Base-by-base conservation (phyloP, 2,888 invertebrate genomes). In the Zaprionus lineosus region DNA sequence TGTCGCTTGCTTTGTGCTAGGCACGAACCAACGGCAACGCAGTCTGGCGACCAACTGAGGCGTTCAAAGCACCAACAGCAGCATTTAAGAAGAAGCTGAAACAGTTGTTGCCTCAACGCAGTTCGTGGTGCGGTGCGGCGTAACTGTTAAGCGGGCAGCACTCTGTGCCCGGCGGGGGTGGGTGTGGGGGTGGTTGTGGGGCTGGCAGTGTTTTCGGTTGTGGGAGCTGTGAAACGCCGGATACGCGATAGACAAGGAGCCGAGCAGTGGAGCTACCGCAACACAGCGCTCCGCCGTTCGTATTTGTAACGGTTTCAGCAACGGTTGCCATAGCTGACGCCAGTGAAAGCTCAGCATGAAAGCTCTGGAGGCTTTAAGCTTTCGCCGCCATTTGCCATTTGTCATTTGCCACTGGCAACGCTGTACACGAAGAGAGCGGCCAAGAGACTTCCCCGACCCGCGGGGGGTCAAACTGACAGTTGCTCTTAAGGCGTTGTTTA, bases 11-110 rank as follows among this genome's bases (percentile, higher is more conserved):
- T 58, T 53, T 34, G 6, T 40, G 51, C 62, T 55, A 48, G 50
- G 40, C 39, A 73, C 77, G 70, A 74, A 68, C 73, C 65, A 77
- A 81, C 78, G 59, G 61, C 74, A 59, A 68, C 70, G 79, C 79
- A 71, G 79, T 77, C 77, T 68, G 79, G 77, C 81, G 81, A 82
- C 81, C 82, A 79, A 81, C 81, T 81, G 81, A 79, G 60, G 75
- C 65, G 60, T 58, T 56, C 47, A 33, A 43, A 65, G 60, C 63
- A 48, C 34, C 58, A 46, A 62, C 77, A 71, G 60, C 64, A 59
- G 55, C 75, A 79, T 81, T 81, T 79, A 79, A 82, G 66, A 62
- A 76, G 61, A 64, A 67, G 64, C 71, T 56, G 48, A 62, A 61
- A 58, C 67, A 55, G 66, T 66, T 57, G 62, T 57, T 67, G 28